Evolutionary conservation across 2,888 invertebrate species (phyloP).

Genomic region (Odontomyia ornata): DNA sequence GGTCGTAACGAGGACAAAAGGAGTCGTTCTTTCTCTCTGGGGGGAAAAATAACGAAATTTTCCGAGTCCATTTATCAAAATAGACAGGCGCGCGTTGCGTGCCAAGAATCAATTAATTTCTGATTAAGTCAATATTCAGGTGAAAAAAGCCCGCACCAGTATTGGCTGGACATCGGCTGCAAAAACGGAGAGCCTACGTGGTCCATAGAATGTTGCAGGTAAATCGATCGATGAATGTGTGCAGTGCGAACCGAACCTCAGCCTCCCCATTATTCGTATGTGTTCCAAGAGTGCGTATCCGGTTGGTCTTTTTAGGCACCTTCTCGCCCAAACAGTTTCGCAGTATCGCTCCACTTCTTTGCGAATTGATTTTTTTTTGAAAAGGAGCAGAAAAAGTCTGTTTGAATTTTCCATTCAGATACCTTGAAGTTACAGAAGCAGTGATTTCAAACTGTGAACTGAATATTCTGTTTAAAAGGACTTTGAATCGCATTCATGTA

Average conservation of each 20-base stretch:
- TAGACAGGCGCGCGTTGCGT: constrained; percentile 54
- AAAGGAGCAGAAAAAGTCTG: not conserved
- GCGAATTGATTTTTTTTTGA: not conserved
- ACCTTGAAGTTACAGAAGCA: not conserved
- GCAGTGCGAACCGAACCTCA: not conserved
- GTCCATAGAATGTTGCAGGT: constrained; percentile 22
- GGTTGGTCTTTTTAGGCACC: constrained; percentile 5
- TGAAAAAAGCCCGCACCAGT: constrained; percentile 44
- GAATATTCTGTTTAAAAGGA: no score
- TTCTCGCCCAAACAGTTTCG: constrained; percentile 11
- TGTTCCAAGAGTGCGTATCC: constrained; percentile 2
- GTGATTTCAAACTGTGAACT: no score
- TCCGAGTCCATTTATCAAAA: constrained; percentile 54
- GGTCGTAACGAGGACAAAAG: constrained; percentile 42
- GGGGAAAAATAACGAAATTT: constrained; percentile 33
- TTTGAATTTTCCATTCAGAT: constrained; percentile 13
- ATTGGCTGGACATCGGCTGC: not conserved
- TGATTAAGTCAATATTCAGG: constrained; percentile 53
- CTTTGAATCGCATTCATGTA: no score
- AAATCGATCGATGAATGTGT: not conserved
- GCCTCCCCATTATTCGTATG: not conserved
- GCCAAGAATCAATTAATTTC: constrained; percentile 54
- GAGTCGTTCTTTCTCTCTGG: constrained; percentile 40
- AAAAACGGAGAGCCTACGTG: not conserved
- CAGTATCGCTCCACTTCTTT: not conserved